Evolutionary conservation across 2,888 invertebrate genomes (phyloP), one percentile per base, ranked within the genome.

Genomic region (Andrena marginata): DNA sequence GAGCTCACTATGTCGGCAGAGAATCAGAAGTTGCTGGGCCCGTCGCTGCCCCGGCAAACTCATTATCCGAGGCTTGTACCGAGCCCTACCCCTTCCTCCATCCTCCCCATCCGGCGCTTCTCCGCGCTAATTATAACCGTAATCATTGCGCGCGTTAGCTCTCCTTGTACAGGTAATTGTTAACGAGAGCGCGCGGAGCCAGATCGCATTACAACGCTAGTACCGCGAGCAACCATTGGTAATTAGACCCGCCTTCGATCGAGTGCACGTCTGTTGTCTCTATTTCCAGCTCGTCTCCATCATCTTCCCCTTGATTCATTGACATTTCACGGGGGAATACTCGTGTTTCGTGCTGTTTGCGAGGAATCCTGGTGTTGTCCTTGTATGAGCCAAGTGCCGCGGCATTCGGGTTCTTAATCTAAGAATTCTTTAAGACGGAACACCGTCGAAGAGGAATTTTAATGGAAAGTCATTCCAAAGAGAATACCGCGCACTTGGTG

Each of bases 121-220:
- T 77, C 79, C 80, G 79, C 77, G 87, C 89, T 91, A 91, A 91
- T 91, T 91, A 91, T 91, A 89, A 89, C 85, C 88, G 85, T 88
- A 90, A 91, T 91, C 90, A 87, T 86, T 85, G 77, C 85, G 85
- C 75, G 89, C 87, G 86, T 89, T 89, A 89, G 85, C 85, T 91
- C 88, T 89, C 87, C 89, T 90, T 88, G 86, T 87, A 85, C 88
- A 82, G 82, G 86, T 89, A 89, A 89, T 91, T 89, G 89, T 90
- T 91, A 91, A 90, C 89, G 90, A 88, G 89, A 86, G 84, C 85
- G 80, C 83, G 80, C 83, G 85, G 56, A 86, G 84, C 85, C 72
- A 72, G 87, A 90, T 91, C 88, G 87, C 85, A 86, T 89, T 87
- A 86, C 87, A 35, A 77, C 81, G 86, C 84, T 68, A 63, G 82